These are phyloP conservation scores for Caradrina kadenii DNA, from an alignment of 2,888 invertebrate genomes.

Conservation along the genomic window DNA sequence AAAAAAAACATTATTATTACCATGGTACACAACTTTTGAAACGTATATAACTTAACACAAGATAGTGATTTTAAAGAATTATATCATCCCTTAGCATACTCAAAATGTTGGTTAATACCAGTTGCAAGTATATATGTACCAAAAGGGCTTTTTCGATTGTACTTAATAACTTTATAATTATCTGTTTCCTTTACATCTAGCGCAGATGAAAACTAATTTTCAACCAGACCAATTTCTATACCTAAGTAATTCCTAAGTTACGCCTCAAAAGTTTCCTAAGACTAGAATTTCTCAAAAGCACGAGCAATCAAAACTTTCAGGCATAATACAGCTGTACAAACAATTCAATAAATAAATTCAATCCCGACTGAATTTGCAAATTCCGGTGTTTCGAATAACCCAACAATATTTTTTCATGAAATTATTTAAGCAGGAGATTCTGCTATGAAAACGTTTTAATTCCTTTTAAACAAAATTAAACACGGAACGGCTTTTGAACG, in stretches of 20 bases:
- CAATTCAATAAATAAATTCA: constrained; percentile 46
- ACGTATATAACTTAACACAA: no score
- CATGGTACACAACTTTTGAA: no score
- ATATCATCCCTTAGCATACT: no score
- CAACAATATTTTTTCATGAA: constrained; percentile 60
- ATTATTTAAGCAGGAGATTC: constrained; percentile 65
- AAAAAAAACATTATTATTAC: no score
- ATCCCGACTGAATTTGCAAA: constrained; percentile 21
- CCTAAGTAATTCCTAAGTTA: constrained; percentile 13
- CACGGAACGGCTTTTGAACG: constrained; percentile 70
- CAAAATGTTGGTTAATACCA: no score
- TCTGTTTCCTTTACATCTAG: constrained; percentile 8
- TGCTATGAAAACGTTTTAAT: constrained; percentile 70
- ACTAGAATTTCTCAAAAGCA: constrained; percentile 25
- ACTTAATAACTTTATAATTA: constrained; percentile 12
- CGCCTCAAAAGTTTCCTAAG: constrained; percentile 10
- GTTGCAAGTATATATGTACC: no score
- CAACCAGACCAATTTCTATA: neutral
- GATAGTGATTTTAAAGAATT: no score
- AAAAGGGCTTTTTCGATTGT: neutral
- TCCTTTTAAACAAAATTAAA: constrained; percentile 76
- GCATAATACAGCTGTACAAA: constrained; percentile 24
- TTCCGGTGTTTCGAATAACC: constrained; percentile 10
- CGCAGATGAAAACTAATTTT: constrained; percentile 10
- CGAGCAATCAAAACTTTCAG: constrained; percentile 36